A percentile compares a stretch with the other conserved stretches of the same genome.
These are phyloP conservation scores for Macquaria ambigua DNA, from an alignment of 2,113 vertebrate genomes.

Conservation along the genomic window DNA sequence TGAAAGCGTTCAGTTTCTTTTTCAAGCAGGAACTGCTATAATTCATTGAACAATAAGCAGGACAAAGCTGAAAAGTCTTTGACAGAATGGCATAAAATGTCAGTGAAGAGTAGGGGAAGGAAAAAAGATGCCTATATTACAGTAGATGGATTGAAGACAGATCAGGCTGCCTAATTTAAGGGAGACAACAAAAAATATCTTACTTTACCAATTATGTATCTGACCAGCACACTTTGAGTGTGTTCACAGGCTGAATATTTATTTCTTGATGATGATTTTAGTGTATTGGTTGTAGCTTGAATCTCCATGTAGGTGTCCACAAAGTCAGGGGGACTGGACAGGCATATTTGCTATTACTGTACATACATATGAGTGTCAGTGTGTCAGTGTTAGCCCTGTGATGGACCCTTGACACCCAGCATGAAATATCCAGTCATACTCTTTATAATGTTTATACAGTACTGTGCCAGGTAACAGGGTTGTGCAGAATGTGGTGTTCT, in stretches of 20 bases:
- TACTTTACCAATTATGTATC: neutral
- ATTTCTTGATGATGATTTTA: neutral
- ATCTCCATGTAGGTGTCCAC: neutral
- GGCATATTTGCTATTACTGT: neutral
- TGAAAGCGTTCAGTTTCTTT: slow-evolving; percentile 65
- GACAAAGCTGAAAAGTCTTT: slow-evolving; percentile 19
- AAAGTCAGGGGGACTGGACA: neutral
- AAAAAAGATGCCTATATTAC: neutral
- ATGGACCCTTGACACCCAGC: neutral
- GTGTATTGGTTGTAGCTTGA: neutral
- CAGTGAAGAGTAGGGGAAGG: neutral
- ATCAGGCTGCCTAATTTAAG: neutral
- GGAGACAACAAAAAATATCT: neutral
- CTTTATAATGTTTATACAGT: neutral
- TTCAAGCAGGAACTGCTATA: slow-evolving; percentile 43
- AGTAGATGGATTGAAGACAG: neutral
- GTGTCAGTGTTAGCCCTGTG: neutral
- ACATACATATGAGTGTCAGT: neutral
- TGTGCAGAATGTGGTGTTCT: no score
- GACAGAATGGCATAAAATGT: slow-evolving; percentile 9
- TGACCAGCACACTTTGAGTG: neutral
- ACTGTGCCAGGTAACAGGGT: no score
- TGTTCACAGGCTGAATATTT: slow-evolving; percentile 1
- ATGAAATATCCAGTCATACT: neutral
- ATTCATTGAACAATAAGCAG: slow-evolving; percentile 55